Evolutionary conservation across 2,113 vertebrate species (phyloP), one percentile per base, ranked within the genome.

Genomic region (Fregetta grallaria): DNA sequence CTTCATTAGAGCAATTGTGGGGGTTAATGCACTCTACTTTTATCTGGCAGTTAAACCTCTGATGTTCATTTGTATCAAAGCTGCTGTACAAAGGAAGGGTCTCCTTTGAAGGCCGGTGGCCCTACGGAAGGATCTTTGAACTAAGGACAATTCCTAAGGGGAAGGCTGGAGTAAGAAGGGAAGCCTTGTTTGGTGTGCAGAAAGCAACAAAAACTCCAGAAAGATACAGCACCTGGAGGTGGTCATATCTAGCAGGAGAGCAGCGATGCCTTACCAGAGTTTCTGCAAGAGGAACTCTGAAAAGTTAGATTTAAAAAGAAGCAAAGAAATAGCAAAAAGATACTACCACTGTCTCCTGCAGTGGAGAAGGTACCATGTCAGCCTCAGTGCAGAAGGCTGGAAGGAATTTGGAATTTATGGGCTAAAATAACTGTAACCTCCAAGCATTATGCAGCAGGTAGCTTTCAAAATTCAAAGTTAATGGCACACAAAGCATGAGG

Each of bases 1-100:
- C 96, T 94, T 97, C 95, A 96, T 96, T 94, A 97, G 91, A 93
- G 94, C 94, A 88, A 93, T 96, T 89, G 90, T 78, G 38, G 53
- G 68, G 94, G 92, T 90, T 96, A 95, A 96, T 92, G 92, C 86
- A 92, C 94, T 96, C 88, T 88, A 74, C 95, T 96, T 96, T 95
- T 73, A 94, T 86, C 88, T 59, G n/a, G 79, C 90, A 83, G 92
- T 92, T 96, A 90, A 94, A 90, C 81, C 82, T 96, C 58, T 11
- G 21, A 74, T 90, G 90, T 93, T 93, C 94, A 83, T 86, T 86
- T 86, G 82, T 86, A 86, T 86, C 94, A 96, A 92, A 94, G 95
- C 85, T 2, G 16, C 72, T 45, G 40, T 76, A 79, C 88, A 93
- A 93, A 93, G 79, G 82, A 90, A 93, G 65, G 82, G 63, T 94